Percentiles rank a stretch among this genome's conserved stretches.
phyloP scores from a whole-genome alignment of 2,113 vertebrate species.

The Ictalurus furcatus region DNA sequence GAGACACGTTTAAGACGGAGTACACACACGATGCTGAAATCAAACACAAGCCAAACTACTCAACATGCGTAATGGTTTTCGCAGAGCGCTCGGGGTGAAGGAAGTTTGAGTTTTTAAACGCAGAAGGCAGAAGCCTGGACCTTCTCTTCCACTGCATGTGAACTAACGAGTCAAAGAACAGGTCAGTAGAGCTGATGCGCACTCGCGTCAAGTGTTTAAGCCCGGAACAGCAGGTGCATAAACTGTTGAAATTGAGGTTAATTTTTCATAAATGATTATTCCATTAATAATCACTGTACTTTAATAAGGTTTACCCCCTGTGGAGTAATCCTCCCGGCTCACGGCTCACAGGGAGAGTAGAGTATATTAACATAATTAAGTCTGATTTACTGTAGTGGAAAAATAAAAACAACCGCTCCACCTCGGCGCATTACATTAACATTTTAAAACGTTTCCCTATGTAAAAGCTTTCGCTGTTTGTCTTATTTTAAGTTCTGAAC shows the following conservation, averaged over 20 bases:
- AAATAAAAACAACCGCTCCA: conserved; percentile 43
- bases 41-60: conserved; percentile 23
- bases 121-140: neutral
- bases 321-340: conserved; percentile 6
- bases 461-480: conserved; percentile 27
- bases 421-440: conserved; percentile 29
- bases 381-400: conserved; percentile 42
- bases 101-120: neutral
- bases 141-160: neutral
- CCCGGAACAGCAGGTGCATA: conserved; percentile 14
- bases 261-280: conserved; percentile 35
- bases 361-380: conserved; percentile 45
- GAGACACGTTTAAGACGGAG: neutral
- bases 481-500: conserved; percentile 29
- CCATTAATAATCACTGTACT: conserved; percentile 30
- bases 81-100: neutral
- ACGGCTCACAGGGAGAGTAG: conserved; percentile 3
- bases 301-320: conserved; percentile 32
- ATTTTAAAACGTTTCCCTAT: conserved; percentile 41
- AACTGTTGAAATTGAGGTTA: conserved; percentile 28
- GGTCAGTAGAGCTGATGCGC: neutral
- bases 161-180: neutral
- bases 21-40: conserved; percentile 38
- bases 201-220: conserved; percentile 16
- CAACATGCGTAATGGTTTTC: neutral